Evolutionary conservation across 1,140 invertebrate genomes (phyloP), one percentile per base, ranked within the genome.

Genomic region (Dryas iulia): DNA sequence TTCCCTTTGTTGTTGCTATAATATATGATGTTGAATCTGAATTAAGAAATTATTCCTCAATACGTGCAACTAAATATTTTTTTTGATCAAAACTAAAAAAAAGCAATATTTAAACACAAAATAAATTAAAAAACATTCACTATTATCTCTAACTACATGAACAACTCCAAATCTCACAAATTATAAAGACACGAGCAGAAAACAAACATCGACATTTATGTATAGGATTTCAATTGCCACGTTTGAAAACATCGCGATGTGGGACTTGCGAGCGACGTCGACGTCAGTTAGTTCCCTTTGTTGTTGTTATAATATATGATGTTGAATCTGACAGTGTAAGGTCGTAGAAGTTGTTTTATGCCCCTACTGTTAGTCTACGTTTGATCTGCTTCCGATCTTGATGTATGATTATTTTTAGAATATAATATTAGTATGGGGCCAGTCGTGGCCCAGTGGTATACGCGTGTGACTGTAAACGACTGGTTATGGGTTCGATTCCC

Each of bases 181-280:
- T n/a, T n/a, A n/a, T n/a, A n/a, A n/a, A n/a, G n/a, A n/a, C n/a
- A 47, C 35, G 18, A 47, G 6, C 7, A 21, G 39, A 47, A 47
- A 47, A 47, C 7, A 47, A 47, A 21, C 2, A 47, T 39, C 4
- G 35, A 70, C 52, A 53, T 24, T 58, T 24, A 62, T 31, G 11
- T 61, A 68, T 53, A 58, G 25, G 53, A 61, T 26, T 72, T 59
- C 64, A 72, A 62, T 62, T 75, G 52, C 64, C 56, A 53, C 69
- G 66, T 75, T 72, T 72, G 63, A 66, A 69, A 75, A 72, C 71
- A 72, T 30, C 39, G 35, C 57, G 39, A 59, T 60, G 65, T n/a
- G n/a, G n/a, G n/a, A n/a, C n/a, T n/a, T n/a, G n/a, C n/a, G n/a
- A n/a, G n/a, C n/a, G n/a, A n/a, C n/a, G n/a, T n/a, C n/a, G n/a